phyloP scores from a whole-genome alignment of 2,888 invertebrate genomes.

The Cephonodes hylas region DNA sequence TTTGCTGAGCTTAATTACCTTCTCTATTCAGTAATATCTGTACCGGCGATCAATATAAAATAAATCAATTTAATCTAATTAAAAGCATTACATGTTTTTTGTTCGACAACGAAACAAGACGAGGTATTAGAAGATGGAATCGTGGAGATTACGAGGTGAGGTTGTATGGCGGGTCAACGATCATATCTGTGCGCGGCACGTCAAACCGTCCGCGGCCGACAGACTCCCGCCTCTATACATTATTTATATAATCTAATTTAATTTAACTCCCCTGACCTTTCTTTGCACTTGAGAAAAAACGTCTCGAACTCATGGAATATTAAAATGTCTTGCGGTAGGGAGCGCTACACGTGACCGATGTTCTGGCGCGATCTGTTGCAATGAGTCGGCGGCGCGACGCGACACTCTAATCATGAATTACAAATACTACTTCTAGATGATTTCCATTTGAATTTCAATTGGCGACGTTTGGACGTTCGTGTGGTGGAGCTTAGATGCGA shows the following conservation, averaged over 20 bases:
- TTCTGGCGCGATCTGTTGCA: constrained; percentile 3
- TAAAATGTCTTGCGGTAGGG: constrained; percentile 52
- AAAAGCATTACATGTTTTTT: constrained; percentile 80
- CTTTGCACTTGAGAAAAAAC: constrained; percentile 60
- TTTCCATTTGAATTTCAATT: constrained; percentile 44
- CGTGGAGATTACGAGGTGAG: constrained; percentile 71
- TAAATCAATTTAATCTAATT: constrained; percentile 81
- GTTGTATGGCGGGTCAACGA: constrained; percentile 73
- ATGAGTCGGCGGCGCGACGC: background rate
- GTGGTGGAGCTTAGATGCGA: background rate
- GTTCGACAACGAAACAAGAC: constrained; percentile 74
- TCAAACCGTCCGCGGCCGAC: constrained; percentile 75
- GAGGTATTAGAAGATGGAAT: constrained; percentile 75
- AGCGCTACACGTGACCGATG: constrained; percentile 26
- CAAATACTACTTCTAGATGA: constrained; percentile 44
- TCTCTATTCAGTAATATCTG: constrained; percentile 60
- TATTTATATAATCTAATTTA: constrained; percentile 79
- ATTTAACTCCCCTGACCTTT: constrained; percentile 77
- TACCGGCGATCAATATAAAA: constrained; percentile 64
- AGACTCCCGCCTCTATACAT: constrained; percentile 60
- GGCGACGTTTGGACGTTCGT: background rate
- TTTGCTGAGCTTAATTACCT: constrained; percentile 75
- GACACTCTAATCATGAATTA: constrained; percentile 37
- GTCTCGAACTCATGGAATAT: constrained; percentile 60
- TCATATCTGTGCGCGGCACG: constrained; percentile 69